Base-by-base conservation (phyloP, 2,888 invertebrate species). In the Eilema griseolum region DNA sequence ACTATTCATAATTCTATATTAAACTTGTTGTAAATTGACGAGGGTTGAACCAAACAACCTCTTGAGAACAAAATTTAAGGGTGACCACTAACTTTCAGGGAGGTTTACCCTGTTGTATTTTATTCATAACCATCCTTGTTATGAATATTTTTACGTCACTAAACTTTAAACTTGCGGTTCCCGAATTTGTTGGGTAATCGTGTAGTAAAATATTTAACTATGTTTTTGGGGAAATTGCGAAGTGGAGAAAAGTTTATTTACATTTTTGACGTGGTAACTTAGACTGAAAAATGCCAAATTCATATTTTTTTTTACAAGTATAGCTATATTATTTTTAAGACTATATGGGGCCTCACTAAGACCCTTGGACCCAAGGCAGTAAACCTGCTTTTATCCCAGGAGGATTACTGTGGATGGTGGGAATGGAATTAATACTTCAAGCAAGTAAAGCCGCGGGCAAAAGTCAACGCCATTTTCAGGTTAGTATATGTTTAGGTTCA, bases 111-210 rank as follows among this genome's bases (percentile, higher is more conserved):
- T 28, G 68, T 69, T 70, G 57, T 73, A 59, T 73, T 78, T 81
- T 81, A 81, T 81, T 83, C 81, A 82, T 72, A 66, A 60, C 26
- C 56, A 26, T 16, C 56, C 62, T 61, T 67, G 73, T 73, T 70
- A 76, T 74, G 78, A 78, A 82, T 77, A 79, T 80, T 72, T 81
- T 78, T 78, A 75, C 60, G 61, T 61, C 10, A 66, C 33, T 26
- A 33, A 70, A 81, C 69, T 79, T 74, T 41, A 73, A 77, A 82
- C 70, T 72, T 73, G 56, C 75, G 74, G 80, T 72, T 71, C 60
- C 67, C 66, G 61, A 62, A 73, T 73, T 79, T 75, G 59, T 68
- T 71, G 33, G 52, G 16, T 52, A 71, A 62, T 69, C 62, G 65
- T n/a, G 63, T 68, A 59, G 41, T 73, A 60, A 66, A 61, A 66